Conservation (phyloP, 2,888 invertebrate species). For the Lampropteryx suffumata region DNA sequence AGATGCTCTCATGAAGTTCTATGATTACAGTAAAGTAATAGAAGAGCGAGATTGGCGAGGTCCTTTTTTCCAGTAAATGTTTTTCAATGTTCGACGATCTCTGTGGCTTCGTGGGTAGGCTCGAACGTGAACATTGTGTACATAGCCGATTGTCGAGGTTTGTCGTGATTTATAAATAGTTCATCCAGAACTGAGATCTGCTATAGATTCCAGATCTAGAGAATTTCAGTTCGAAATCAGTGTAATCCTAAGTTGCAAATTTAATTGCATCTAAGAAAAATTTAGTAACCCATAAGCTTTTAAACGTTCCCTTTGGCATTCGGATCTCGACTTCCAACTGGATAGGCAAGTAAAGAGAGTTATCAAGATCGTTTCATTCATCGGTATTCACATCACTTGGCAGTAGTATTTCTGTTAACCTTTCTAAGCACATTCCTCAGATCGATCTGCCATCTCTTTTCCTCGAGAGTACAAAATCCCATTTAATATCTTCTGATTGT, state of each 20-base stretch:
- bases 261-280: no score
- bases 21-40: constrained; percentile 17
- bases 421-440: constrained; percentile 31
- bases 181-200: no score
- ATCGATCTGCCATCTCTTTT: constrained; percentile 29
- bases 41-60: neutral
- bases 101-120: no score
- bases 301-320: constrained; percentile 24
- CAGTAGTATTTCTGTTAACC: constrained; percentile 30
- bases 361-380: constrained; percentile 35
- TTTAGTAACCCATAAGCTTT: no score
- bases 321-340: constrained; percentile 27
- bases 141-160: no score
- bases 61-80: constrained; percentile 6
- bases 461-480: constrained; percentile 19
- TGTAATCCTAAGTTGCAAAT: no score
- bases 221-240: no score
- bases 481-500: constrained; percentile 21
- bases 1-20: constrained; percentile 45
- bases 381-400: constrained; percentile 34
- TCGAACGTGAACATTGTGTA: no score
- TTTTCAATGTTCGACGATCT: constrained; percentile 1
- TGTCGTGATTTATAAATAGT: no score
- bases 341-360: constrained; percentile 27
- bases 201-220: no score